Conservation (phyloP, 37 sponge, comb jelly and placozoan species). For the Axinella damicornis region DNA sequence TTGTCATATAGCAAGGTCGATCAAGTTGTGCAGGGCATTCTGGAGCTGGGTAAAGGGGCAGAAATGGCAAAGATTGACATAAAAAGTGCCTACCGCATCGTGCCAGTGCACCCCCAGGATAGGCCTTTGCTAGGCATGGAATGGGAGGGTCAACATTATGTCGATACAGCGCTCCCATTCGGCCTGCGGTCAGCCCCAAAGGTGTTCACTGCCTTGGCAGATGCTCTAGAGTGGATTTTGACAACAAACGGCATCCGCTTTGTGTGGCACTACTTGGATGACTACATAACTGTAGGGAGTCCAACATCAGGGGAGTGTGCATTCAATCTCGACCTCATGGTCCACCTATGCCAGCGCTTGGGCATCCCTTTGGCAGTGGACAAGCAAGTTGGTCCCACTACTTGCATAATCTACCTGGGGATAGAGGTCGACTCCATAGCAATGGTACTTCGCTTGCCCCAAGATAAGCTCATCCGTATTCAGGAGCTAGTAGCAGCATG, state of each 20-base stretch:
- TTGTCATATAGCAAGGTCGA: not conserved
- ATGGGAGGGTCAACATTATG: constrained; percentile 10
- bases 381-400: constrained; percentile 16
- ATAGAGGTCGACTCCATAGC: constrained; percentile 1
- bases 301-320: not conserved
- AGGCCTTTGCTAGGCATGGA: constrained; percentile 17
- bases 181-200: constrained; percentile 34
- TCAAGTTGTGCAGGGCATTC: not conserved
- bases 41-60: constrained; percentile 6
- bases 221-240: constrained; percentile 34
- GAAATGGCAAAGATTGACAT: constrained; percentile 29
- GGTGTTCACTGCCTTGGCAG: constrained; percentile 25
- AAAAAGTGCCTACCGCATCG: constrained; percentile 23
- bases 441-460: constrained; percentile 28
- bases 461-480: constrained; percentile 24
- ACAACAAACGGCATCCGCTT: not conserved
- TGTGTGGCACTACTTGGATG: constrained; percentile 33
- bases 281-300: constrained; percentile 2
- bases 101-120: constrained; percentile 25
- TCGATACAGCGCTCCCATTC: constrained; percentile 12
- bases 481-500: not conserved
- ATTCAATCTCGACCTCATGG: not conserved
- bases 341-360: not conserved
- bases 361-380: constrained; percentile 19
- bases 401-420: constrained; percentile 12